Base-by-base conservation (phyloP, 2,113 vertebrate species). In the Cynocephalus volans region DNA sequence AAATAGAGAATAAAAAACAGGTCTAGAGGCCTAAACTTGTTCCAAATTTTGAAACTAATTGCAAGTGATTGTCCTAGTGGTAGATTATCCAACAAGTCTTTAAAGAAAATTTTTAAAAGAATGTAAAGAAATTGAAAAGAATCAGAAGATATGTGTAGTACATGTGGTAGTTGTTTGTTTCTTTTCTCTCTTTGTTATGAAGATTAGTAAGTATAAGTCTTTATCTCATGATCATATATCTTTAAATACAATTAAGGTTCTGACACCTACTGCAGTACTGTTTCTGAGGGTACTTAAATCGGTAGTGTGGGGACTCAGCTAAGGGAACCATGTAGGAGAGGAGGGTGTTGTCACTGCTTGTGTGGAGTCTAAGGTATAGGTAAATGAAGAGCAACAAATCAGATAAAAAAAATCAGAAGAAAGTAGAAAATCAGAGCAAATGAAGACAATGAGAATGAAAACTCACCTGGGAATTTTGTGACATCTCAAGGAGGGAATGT, bases 181-280 rank as follows among this genome's bases (percentile, higher is more conserved):
- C 19, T 45, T 3, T 56, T 80, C 64, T 1, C 6, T 65, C 13
- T 69, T 70, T 76, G 7, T 88, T 77, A 50, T 84, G 65, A 81
- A 89, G 50, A 50, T 85, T 70, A 56, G 0, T 75, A 58, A 18
- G 0, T 72, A 24, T 62, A 69, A 64, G 5, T 36, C 13, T 84
- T 84, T 58, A 41, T 14, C 14, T 17, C 1, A 13, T 69, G 17
- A 86, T 31, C 17, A 23, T 93, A n/a, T 45, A 56, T 60, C 48
- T 75, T 83, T 82, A 75, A 62, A 1, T 50, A 23, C 2, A 50
- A 45, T 82, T 70, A 88, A 48, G 14, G 1, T 75, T 89, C 11
- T 24, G 17, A 67, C 76, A 1, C 0, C 5, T 62, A 41, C 3
- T 31, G 1, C 1, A 45, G 4, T 28, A 18, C 10, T 87, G 6